Base-by-base conservation (phyloP, 2,888 invertebrate species). In the Agonopterix subpropinquella region DNA sequence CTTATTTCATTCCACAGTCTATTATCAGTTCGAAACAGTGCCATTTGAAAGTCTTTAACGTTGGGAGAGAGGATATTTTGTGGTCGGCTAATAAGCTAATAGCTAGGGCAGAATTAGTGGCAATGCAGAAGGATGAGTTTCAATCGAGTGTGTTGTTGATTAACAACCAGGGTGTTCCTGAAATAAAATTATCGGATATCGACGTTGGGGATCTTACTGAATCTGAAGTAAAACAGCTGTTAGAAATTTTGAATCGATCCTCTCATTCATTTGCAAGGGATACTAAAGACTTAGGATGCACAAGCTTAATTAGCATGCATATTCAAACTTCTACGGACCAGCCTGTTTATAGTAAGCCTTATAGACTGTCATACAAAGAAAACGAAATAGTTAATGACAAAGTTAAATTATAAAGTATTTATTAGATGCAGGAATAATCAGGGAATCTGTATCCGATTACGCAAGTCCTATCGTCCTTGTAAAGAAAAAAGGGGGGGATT, bases 261-360 rank as follows among this genome's bases (percentile, higher is more conserved):
- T 8, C 4, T 4, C 9, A 13, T 11, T 49, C 15, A 10, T 50
- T 50, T 48, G 48, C 53, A 9, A 46, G 15, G 15, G 4, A 8
- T 9, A 50, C 48, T 4, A 47, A 28, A 10, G 53, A 53, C 3
- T 44, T 53, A 47, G 50, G 50, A 2, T 45, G 49, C n/a, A 47
- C 48, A 1, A 41, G 48, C 8, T 11, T 48, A 8, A 46, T 48
- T 3, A 41, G 43, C 13, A 50, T 50, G 47, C 44, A 48, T 2
- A 53, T 53, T 45, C 41, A 41, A 7, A 45, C 45, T 0, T 36
- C 13, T 5, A 43, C 18, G 18, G 28, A 45, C 4, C 5, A 41
- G 15, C 49, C 49, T 5, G 47, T 50, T 4, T 37, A 11, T 11
- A 8, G 41, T 41, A n/a, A 41, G 7, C 50, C 50, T 1, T 50